Evolutionary conservation across 1,140 invertebrate genomes (phyloP).

Genomic region (Nasonia longicornis): DNA sequence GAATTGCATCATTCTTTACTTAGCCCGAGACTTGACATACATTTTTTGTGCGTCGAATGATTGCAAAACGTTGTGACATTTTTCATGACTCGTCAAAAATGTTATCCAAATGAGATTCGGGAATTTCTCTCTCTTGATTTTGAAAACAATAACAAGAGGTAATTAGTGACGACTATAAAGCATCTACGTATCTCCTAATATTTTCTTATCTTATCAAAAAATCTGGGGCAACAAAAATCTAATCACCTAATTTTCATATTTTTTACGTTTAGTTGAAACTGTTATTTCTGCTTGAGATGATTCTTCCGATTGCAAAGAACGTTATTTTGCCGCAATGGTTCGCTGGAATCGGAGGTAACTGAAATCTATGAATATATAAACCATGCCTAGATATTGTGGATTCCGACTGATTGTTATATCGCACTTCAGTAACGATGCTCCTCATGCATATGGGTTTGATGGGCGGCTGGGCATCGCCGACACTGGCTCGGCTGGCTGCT

Average conservation of each 20-base stretch:
- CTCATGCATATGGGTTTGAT: conserved; percentile 57
- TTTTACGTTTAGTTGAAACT: conserved; percentile 14
- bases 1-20: too few species aligned
- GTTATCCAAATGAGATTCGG: too few species aligned
- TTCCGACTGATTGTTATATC: neutral
- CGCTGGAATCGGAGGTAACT: conserved; percentile 35
- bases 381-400: neutral
- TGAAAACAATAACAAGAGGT: too few species aligned
- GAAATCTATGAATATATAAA: neutral
- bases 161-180: too few species aligned
- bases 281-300: conserved; percentile 12
- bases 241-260: neutral
- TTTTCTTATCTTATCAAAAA: too few species aligned
- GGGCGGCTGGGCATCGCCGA: conserved; percentile 73
- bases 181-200: too few species aligned
- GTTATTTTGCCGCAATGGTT: conserved; percentile 38
- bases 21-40: too few species aligned
- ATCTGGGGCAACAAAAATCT: too few species aligned
- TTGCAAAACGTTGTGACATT: too few species aligned
- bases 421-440: conserved; percentile 56
- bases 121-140: too few species aligned
- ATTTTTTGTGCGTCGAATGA: too few species aligned
- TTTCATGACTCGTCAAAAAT: too few species aligned
- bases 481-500: conserved; percentile 67
- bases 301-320: neutral